Conservation (phyloP, 2,113 vertebrate species). For the Amblyornis subalaris region DNA sequence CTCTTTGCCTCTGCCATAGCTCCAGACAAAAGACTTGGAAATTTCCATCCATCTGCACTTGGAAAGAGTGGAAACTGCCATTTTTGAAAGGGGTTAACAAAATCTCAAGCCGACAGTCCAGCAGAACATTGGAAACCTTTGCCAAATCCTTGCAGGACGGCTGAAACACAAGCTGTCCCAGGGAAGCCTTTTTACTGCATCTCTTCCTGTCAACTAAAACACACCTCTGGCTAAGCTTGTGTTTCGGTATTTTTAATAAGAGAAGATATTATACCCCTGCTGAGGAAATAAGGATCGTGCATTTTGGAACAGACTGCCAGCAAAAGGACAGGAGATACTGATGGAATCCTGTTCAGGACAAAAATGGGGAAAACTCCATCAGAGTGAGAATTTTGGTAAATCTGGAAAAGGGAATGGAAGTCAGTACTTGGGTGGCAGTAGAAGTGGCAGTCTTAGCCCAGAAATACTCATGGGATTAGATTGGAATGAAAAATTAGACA, state of each 20-base stretch:
- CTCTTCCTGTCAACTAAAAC: conserved; percentile 16
- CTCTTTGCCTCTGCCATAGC: background rate
- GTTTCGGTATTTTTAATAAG: conserved; percentile 36
- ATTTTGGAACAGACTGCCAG: background rate
- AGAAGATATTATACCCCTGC: conserved; percentile 17
- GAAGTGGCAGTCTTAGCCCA: background rate
- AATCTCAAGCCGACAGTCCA: background rate
- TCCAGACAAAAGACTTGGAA: background rate
- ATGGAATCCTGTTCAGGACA: background rate
- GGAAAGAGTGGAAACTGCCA: conserved; percentile 13
- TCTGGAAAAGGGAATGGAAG: background rate
- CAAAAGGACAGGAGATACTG: background rate
- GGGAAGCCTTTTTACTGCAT: conserved; percentile 26
- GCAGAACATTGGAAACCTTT: background rate
- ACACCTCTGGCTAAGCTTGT: conserved; percentile 26
- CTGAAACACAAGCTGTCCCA: conserved; percentile 35
- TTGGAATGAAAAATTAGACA: background rate
- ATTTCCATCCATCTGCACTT: background rate
- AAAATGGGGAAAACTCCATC: background rate
- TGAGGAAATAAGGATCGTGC: conserved; percentile 24
- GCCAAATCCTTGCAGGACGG: background rate
- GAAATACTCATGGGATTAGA: background rate
- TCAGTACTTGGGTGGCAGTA: conserved; percentile 18
- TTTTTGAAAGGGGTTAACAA: conserved; percentile 38
- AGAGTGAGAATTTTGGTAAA: background rate